These are phyloP conservation scores for Channallabes apus DNA, from an alignment of 2,797 vertebrate species.

Conservation along the genomic window DNA sequence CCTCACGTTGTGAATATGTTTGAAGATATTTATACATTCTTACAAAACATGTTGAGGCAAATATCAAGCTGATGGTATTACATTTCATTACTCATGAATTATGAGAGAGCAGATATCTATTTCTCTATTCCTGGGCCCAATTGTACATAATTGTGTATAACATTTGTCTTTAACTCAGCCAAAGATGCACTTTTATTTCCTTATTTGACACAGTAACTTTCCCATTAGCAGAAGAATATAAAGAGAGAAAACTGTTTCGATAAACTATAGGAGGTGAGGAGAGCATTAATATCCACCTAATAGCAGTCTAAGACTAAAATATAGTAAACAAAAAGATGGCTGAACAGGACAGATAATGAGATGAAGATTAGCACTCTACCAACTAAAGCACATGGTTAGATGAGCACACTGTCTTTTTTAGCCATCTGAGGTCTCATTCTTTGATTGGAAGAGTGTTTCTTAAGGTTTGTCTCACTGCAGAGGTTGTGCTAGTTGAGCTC, in stretches of 20 bases:
- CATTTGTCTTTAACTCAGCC: background rate
- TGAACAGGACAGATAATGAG: slow-evolving; percentile 17
- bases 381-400: background rate
- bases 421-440: background rate
- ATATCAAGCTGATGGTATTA: background rate
- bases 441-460: background rate
- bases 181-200: background rate
- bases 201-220: background rate
- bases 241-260: background rate
- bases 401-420: background rate
- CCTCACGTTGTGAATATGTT: background rate
- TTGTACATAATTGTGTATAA: background rate
- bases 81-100: background rate
- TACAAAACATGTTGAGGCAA: slow-evolving; percentile 2
- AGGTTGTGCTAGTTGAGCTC: background rate
- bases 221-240: background rate
- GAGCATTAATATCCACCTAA: background rate
- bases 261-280: background rate
- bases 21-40: background rate
- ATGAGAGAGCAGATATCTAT: too few relatives aligned
- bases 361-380: background rate
- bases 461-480: background rate
- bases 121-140: background rate
- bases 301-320: background rate
- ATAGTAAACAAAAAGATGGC: background rate